Percentiles rank a stretch among this genome's conserved stretches.
phyloP scores from a whole-genome alignment of 2,888 invertebrate genomes.

The Drepanosiphum platanoidis region DNA sequence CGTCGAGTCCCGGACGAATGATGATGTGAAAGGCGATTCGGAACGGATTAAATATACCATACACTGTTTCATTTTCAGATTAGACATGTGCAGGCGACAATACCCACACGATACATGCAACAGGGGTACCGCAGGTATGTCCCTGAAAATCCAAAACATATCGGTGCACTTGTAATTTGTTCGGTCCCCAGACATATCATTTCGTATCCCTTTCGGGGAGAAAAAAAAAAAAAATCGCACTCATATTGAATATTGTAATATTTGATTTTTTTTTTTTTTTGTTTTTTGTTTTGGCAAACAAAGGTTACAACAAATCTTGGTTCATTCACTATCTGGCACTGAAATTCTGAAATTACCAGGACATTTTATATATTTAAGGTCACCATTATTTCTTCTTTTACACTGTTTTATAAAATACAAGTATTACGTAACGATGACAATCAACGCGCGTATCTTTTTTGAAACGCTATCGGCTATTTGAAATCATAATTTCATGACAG shows the following conservation, averaged over 20 bases:
- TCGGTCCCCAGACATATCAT: constrained; percentile 19
- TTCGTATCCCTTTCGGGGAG: constrained; percentile 14
- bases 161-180: constrained; percentile 49
- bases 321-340: constrained; percentile 58
- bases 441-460: neutral
- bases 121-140: constrained; percentile 95
- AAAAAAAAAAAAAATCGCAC: constrained; percentile 56
- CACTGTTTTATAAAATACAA: constrained; percentile 40
- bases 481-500: constrained; percentile 12
- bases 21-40: neutral
- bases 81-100: constrained; percentile 98
- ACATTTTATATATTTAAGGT: constrained; percentile 50
- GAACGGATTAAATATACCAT: constrained; percentile 38
- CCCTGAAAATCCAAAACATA: constrained; percentile 43
- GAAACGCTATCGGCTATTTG: constrained; percentile 3
- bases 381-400: constrained; percentile 60
- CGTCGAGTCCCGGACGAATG: neutral
- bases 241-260: constrained; percentile 22
- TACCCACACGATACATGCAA: constrained; percentile 95
- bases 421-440: neutral
- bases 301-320: constrained; percentile 51
- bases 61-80: constrained; percentile 77
- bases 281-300: constrained; percentile 27
- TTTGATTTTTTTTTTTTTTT: constrained; percentile 15
- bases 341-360: constrained; percentile 44